These are phyloP conservation scores for Amiota minor DNA, from an alignment of 2,888 invertebrate genomes.

Conservation along the genomic window DNA sequence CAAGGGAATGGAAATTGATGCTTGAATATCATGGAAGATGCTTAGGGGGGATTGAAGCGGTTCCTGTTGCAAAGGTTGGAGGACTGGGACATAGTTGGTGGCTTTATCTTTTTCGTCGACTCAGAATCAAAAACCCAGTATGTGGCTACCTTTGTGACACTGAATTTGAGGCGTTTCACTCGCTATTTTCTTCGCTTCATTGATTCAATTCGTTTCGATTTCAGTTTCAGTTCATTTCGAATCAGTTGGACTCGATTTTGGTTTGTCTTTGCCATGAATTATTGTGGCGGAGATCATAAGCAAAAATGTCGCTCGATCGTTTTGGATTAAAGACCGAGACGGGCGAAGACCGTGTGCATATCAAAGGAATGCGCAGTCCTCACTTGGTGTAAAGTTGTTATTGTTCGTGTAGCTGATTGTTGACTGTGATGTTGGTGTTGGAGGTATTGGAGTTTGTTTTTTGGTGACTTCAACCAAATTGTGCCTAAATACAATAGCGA, in stretches of 20 bases:
- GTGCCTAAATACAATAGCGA: conserved; percentile 32
- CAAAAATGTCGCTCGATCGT: conserved; percentile 51
- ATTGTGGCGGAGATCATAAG: conserved; percentile 45
- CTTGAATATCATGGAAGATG: neutral
- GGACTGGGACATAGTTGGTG: neutral
- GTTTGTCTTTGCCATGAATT: conserved; percentile 40
- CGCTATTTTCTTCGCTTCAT: neutral
- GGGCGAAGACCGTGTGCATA: neutral
- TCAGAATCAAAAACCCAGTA: too few species aligned
- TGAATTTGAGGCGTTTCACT: neutral
- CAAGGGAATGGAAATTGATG: conserved; percentile 6
- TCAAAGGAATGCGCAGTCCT: neutral
- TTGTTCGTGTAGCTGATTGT: neutral
- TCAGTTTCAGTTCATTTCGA: neutral
- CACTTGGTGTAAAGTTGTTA: neutral
- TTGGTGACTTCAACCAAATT: conserved; percentile 31
- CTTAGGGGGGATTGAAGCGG: too few species aligned
- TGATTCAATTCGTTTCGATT: conserved; percentile 7
- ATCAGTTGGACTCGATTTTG: conserved; percentile 12
- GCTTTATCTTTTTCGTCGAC: neutral
- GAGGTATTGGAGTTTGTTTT: neutral
- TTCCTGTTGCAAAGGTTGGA: neutral
- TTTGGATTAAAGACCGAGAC: conserved; percentile 34
- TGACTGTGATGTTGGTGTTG: neutral
- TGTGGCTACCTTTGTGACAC: too few species aligned